Percentiles rank a stretch among this genome's conserved stretches.
phyloP scores from a whole-genome alignment of 2,888 invertebrate genomes.

The Lepidochrysops patricia region DNA sequence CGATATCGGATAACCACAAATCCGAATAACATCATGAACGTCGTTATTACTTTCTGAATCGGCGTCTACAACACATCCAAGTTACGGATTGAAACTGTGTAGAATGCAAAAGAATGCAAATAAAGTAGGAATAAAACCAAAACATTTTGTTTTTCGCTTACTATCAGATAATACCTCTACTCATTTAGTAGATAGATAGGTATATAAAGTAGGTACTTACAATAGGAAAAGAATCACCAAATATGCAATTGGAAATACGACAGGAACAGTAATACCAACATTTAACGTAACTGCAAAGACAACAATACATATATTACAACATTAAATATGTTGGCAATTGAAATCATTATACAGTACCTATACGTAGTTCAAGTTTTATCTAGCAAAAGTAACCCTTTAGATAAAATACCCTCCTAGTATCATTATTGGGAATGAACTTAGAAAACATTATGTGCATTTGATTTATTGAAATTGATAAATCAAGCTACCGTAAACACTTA shows the following conservation, averaged over 20 bases:
- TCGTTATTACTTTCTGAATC: conserved; percentile 47
- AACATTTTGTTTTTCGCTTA: no score
- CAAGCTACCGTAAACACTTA: no score
- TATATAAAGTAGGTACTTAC: conserved; percentile 28
- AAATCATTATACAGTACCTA: not conserved
- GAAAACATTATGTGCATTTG: no score
- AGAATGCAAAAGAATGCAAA: not conserved
- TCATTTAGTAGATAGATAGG: not conserved
- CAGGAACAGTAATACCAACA: conserved; percentile 59
- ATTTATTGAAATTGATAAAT: no score
- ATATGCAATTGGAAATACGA: conserved; percentile 53
- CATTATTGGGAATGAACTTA: no score
- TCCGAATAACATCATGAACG: conserved; percentile 45
- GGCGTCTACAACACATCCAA: conserved; percentile 29
- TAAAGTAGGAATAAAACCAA: not conserved
- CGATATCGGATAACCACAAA: conserved; percentile 47
- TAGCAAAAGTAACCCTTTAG: no score
- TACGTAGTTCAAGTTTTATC: no score
- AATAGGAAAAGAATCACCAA: conserved; percentile 57
- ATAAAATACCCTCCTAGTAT: no score
- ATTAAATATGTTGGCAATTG: not conserved
- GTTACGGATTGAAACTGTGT: not conserved
- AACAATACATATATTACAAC: not conserved
- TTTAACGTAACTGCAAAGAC: conserved; percentile 42
- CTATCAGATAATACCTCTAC: no score